Conservation (phyloP, 2,888 invertebrate species). For the Rotaria macrura region DNA sequence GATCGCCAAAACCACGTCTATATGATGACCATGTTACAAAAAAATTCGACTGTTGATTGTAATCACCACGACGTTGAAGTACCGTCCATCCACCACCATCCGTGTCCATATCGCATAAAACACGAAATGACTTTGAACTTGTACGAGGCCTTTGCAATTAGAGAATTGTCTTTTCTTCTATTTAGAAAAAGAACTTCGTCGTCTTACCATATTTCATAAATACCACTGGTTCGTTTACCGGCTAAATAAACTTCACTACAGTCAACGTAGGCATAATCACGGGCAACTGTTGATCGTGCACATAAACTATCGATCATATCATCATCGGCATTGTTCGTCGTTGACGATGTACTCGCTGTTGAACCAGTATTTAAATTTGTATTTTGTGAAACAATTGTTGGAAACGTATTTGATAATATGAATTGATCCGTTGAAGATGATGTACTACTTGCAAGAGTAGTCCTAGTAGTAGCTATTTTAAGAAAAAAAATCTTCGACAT, state of each 20-base stretch:
- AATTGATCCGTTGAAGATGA: not conserved
- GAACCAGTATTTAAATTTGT: not conserved
- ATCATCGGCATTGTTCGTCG: not conserved
- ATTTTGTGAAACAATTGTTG: not conserved
- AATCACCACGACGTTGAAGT: constrained; percentile 70
- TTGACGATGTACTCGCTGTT: not conserved
- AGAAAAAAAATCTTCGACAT: not conserved
- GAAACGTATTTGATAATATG: not conserved
- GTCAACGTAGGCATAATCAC: not conserved
- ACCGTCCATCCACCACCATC: constrained; percentile 59
- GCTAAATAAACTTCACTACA: constrained; percentile 14
- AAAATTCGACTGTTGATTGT: constrained; percentile 65
- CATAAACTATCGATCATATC: not conserved
- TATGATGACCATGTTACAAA: constrained; percentile 68
- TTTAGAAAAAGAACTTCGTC: too few species aligned
- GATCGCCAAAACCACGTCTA: constrained; percentile 67
- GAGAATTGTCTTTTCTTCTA: not conserved
- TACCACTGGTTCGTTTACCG: not conserved
- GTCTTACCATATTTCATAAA: constrained; percentile 14
- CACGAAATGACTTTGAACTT: constrained; percentile 9
- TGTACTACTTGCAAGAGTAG: not conserved
- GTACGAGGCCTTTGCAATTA: not conserved
- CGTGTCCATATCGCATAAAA: constrained; percentile 25
- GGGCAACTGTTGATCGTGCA: not conserved
- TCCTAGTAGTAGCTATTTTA: not conserved